Evolutionary conservation across 2,888 invertebrate genomes (phyloP), one percentile per base, ranked within the genome.

Genomic region (Microdon myrmicae): DNA sequence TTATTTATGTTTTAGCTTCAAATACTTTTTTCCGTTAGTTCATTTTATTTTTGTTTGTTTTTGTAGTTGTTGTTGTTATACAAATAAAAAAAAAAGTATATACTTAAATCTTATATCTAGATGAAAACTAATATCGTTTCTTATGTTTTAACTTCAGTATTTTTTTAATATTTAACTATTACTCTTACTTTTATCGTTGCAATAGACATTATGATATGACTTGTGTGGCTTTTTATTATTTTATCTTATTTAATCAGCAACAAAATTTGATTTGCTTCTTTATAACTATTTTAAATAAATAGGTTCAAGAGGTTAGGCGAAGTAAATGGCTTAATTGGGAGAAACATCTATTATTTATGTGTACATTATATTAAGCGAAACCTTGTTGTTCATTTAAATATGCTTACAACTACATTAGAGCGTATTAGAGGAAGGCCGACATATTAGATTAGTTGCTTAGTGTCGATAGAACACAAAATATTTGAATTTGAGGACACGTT

Each of bases 311-410:
- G 26, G 17, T 44, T 29, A 47, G 35, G 41, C 26, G 22, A 35
- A 23, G 22, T 39, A 43, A 43, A 6, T 20, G 26, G 28, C 12
- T 32, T 17, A 28, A 28, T 17, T 4, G 26, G 35, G 22, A 54
- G 28, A 19, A 26, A 12, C 41, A 22, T 54, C 8, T 41, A 16
- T 47, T 19, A 13, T 29, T 19, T 45, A 20, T 47, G 20, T 64
- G 47, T 59, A 48, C 59, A 44, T 47, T 59, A 59, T 56, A 51
- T 49, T 39, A 56, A 72, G 75, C 75, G 75, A 75, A 75, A 76
- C 75, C 75, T 74, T 68, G 69, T 68, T 64, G 67, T 56, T 70
- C 73, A 71, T 31, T 34, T 25, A 25, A 37, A 37, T 47, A 64
- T 47, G 45, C 61, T 58, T 56, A 56, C 45, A 14, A 49, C 61